Conservation (phyloP, 2,113 vertebrate species). For the Lepus europaeus region DNA sequence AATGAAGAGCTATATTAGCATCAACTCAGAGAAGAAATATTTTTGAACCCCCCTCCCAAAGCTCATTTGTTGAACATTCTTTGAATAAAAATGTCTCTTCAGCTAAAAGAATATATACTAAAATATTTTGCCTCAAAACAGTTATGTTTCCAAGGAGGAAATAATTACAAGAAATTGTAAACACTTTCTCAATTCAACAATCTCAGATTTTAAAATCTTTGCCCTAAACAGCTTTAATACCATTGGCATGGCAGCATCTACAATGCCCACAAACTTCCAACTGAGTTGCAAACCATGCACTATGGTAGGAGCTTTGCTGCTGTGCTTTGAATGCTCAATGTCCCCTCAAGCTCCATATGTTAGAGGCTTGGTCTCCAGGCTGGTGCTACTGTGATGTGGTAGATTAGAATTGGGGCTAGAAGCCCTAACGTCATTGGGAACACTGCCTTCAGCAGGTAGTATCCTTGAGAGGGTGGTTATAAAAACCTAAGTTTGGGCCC, state of each 20-base stretch:
- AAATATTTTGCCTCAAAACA: conserved; percentile 38
- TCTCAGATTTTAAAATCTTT: not conserved
- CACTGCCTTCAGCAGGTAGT: too few species aligned
- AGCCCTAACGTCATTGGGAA: too few species aligned
- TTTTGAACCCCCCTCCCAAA: conserved; percentile 33
- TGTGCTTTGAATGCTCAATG: too few species aligned
- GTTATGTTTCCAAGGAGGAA: conserved; percentile 13
- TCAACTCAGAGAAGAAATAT: not conserved
- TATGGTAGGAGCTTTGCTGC: too few species aligned
- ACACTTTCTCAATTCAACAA: not conserved
- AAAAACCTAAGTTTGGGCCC: too few species aligned
- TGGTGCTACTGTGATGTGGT: too few species aligned
- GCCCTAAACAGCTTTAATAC: not conserved
- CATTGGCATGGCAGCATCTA: not conserved
- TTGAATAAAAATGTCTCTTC: conserved; percentile 42
- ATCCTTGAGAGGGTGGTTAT: too few species aligned
- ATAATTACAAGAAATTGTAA: conserved; percentile 24
- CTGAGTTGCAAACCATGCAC: not conserved
- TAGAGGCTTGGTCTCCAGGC: too few species aligned
- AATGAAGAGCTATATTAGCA: not conserved
- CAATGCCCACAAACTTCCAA: not conserved
- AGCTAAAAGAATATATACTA: conserved; percentile 13
- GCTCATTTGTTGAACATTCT: not conserved
- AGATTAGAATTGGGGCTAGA: too few species aligned
- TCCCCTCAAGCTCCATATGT: too few species aligned